Evolutionary conservation across 2,888 invertebrate species (phyloP).

Genomic region (Ceriagrion tenellum): DNA sequence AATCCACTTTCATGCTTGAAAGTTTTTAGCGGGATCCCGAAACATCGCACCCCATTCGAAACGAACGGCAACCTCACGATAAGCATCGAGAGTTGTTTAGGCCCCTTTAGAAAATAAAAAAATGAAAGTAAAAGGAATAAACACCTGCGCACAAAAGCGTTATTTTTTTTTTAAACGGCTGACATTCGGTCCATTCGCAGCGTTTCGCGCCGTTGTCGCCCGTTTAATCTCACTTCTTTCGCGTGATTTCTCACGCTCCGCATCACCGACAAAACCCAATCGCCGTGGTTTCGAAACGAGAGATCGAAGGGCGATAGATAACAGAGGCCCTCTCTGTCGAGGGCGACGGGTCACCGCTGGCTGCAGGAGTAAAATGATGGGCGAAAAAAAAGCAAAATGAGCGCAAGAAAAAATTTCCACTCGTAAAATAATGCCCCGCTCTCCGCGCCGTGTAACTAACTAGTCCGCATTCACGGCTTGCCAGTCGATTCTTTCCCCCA

Average conservation of each 20-base stretch:
- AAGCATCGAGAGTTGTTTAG: slow-evolving; percentile 4
- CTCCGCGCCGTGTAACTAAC: slow-evolving; percentile 10
- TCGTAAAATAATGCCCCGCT: neutral
- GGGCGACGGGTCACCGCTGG: neutral
- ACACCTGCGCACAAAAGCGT: neutral
- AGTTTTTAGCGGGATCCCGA: neutral
- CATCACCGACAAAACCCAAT: neutral
- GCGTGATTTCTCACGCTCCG: slow-evolving; percentile 28
- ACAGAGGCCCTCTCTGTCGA: neutral
- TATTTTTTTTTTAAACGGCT: slow-evolving; percentile 45
- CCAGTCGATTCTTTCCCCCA: neutral
- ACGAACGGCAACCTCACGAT: neutral
- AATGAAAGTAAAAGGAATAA: neutral
- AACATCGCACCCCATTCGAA: neutral
- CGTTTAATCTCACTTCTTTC: slow-evolving; percentile 50
- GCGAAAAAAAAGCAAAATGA: neutral
- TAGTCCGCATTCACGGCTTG: neutral
- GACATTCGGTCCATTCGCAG: slow-evolving; percentile 28
- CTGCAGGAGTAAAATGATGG: neutral
- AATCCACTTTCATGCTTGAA: slow-evolving; percentile 1
- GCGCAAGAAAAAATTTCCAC: neutral
- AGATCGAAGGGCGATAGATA: neutral
- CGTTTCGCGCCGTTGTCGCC: neutral
- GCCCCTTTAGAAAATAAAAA: neutral
- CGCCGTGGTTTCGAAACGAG: neutral